Percentiles rank a stretch among this genome's conserved stretches.
Conservation (phyloP, 1,140 invertebrate species). For the Drosophila pachea region DNA sequence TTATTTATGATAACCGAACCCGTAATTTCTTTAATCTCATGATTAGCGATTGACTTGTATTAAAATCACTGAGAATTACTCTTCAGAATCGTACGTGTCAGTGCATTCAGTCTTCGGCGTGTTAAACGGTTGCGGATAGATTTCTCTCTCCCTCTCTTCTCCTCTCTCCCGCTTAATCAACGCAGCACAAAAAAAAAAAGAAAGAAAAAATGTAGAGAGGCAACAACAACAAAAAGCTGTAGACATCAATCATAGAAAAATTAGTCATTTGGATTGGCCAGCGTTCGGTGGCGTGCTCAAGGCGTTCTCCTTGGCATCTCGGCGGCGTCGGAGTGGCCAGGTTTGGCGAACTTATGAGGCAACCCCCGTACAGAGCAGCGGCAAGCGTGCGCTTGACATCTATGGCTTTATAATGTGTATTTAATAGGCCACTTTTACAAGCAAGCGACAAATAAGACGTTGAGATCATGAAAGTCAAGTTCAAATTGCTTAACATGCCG, state of each 20-base stretch:
- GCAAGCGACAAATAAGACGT: constrained; percentile 68
- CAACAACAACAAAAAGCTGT: constrained; percentile 15
- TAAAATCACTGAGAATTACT: too few species aligned
- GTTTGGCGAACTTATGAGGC: constrained; percentile 59
- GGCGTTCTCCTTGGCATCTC: constrained; percentile 53
- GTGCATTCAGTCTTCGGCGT: background rate
- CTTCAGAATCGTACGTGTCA: background rate
- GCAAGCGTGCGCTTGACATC: constrained; percentile 14
- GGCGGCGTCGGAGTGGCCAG: constrained; percentile 13
- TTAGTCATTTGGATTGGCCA: constrained; percentile 56
- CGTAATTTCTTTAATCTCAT: too few species aligned
- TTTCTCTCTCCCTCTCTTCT: background rate
- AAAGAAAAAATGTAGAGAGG: background rate
- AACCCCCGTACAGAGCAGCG: constrained; percentile 45
- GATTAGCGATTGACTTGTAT: too few species aligned
- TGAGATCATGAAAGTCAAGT: constrained; percentile 69
- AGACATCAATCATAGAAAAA: constrained; percentile 71
- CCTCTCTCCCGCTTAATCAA: constrained; percentile 55
- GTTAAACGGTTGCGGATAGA: background rate
- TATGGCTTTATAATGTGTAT: constrained; percentile 66
- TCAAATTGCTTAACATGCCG: constrained; percentile 60
- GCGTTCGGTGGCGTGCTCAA: constrained; percentile 52
- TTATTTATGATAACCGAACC: too few species aligned
- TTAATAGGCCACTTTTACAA: constrained; percentile 74
- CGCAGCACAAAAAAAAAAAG: constrained; percentile 11